phyloP scores from a whole-genome alignment of 1,140 invertebrate species.

The Cydia pomonella region DNA sequence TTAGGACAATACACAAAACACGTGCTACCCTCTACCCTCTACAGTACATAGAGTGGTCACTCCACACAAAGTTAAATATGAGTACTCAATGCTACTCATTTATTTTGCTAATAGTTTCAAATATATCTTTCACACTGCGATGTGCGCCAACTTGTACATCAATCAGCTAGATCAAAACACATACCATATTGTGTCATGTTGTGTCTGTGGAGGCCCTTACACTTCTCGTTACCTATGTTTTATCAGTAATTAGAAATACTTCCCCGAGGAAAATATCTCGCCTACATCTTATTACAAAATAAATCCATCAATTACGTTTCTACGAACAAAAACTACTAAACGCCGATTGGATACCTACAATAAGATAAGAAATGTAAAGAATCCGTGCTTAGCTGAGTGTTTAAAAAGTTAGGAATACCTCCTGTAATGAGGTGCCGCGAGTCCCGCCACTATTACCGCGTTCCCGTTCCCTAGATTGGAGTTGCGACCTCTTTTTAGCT shows the following conservation, averaged over 20 bases:
- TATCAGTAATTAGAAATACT: not conserved
- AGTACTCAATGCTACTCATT: too few relatives aligned
- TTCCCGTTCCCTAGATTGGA: not conserved
- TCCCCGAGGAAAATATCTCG: not conserved
- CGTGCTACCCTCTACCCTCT: too few relatives aligned
- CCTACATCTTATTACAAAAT: not conserved
- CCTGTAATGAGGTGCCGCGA: not conserved
- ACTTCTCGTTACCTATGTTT: not conserved
- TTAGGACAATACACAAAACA: too few relatives aligned
- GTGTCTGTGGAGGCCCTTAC: too few relatives aligned
- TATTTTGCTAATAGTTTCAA: too few relatives aligned
- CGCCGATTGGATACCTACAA: not conserved
- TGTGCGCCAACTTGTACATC: too few relatives aligned
- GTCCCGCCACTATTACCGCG: not conserved
- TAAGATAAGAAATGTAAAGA: conserved; percentile 23
- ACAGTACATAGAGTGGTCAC: too few relatives aligned
- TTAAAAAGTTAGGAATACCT: conserved; percentile 11
- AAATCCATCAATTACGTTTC: not conserved
- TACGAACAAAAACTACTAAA: not conserved
- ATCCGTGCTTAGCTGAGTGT: not conserved
- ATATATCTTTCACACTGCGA: too few relatives aligned
- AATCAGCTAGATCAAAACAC: too few relatives aligned
- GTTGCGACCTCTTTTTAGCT: not conserved
- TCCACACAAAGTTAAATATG: too few relatives aligned
- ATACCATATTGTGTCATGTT: too few relatives aligned